These are phyloP conservation scores for Conomelus anceps DNA, from an alignment of 2,888 invertebrate genomes.

Conservation along the genomic window DNA sequence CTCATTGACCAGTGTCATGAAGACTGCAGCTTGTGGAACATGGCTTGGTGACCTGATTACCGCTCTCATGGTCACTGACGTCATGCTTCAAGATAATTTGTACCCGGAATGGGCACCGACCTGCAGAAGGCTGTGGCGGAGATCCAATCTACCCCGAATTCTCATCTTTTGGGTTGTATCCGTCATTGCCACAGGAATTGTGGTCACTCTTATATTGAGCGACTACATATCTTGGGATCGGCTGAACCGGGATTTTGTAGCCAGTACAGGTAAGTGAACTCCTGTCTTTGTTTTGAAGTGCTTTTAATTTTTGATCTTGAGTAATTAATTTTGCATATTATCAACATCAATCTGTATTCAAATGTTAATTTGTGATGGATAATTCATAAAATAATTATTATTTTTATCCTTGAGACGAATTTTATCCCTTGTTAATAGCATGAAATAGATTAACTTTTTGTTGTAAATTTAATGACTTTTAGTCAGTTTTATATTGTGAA, in stretches of 20 bases:
- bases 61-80: slow-evolving; percentile 49
- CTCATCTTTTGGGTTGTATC: slow-evolving; percentile 46
- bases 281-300: neutral
- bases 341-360: too few species aligned
- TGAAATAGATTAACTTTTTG: too few species aligned
- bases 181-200: slow-evolving; percentile 41
- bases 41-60: slow-evolving; percentile 49
- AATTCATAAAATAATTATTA: too few species aligned
- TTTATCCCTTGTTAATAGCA: too few species aligned
- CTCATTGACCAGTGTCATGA: slow-evolving; percentile 42
- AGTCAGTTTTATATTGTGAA: too few species aligned
- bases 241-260: slow-evolving; percentile 45
- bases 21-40: slow-evolving; percentile 47
- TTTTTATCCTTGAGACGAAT: neutral
- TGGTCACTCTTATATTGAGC: slow-evolving; percentile 45
- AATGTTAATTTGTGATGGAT: too few species aligned
- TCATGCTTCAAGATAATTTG: slow-evolving; percentile 48
- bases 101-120: slow-evolving; percentile 45
- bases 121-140: slow-evolving; percentile 40
- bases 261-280: slow-evolving; percentile 40
- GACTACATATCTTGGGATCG: slow-evolving; percentile 47
- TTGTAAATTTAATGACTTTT: too few species aligned
- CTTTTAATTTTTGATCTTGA: neutral
- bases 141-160: slow-evolving; percentile 43
- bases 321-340: too few species aligned